Base-by-base conservation (phyloP, 2,113 vertebrate species). In the Chamaetylas fuelleborni region DNA sequence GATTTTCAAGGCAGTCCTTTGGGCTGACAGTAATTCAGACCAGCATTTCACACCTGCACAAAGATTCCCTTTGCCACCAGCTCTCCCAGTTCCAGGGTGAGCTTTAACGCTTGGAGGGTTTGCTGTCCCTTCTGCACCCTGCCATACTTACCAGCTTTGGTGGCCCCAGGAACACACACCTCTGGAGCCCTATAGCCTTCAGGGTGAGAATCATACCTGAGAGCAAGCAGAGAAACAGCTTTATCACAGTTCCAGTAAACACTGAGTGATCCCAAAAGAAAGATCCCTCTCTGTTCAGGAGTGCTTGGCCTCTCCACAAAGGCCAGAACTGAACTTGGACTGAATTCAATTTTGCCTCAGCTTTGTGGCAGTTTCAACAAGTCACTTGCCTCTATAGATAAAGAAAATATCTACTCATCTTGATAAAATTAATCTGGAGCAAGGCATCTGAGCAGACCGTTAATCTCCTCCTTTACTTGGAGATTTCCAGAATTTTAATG, bases 131-230 rank as follows among this genome's bases (percentile, higher is more conserved):
- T 23, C 77, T 62, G 22, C 15, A 25, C 22, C 34, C 7, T 67
- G 22, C 34, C n/a, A 33, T 4, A 97, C 98, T 99, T 81, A 99
- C 99, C 98, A 99, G 97, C 88, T 99, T 98, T 12, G 99, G 99
- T 5, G 99, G 99, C 94, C 99, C 99, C 20, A 98, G 98, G 34
- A 99, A 98, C 29, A 98, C 97, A 73, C 99, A 99, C 47, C 98
- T 98, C 5, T 98, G 98, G 20, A 99, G 98, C 8, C 99, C 99
- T 0, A 98, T 98, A 85, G 99, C 99, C 96, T 98, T 99, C 73
- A 99, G 73, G 0, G 99, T 99, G 57, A 99, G 97, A 48, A 99
- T 98, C 98, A 99, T 98, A 51, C 99, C 99, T 99, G 90, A 38
- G 83, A 76, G 34, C 60, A 85, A 73, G n/a, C 34, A 90, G 12